phyloP scores from a whole-genome alignment of 2,888 invertebrate species.

The Brachypalpus laphriformis region DNA sequence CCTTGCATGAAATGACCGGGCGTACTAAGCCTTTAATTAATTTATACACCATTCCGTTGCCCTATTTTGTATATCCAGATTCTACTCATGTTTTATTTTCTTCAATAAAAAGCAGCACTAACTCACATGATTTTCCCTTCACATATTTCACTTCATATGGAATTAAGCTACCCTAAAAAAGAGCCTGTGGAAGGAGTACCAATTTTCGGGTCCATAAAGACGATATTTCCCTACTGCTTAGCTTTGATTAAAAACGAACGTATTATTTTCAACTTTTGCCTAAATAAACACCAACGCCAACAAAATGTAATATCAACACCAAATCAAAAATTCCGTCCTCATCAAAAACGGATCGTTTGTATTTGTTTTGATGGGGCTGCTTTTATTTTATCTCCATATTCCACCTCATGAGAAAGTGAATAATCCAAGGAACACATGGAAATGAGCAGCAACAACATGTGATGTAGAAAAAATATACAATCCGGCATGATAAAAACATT shows the following conservation, averaged over 20 bases:
- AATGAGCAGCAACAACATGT: not conserved
- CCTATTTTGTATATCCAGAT: no score
- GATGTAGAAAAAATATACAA: constrained; percentile 35
- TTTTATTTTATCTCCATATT: constrained; percentile 35
- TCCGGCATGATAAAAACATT: constrained; percentile 29
- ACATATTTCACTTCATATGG: no score
- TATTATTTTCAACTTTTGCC: not conserved
- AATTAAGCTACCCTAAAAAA: no score
- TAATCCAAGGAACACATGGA: not conserved
- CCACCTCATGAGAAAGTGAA: constrained; percentile 2
- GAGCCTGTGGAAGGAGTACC: not conserved
- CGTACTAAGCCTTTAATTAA: no score
- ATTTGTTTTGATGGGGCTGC: constrained; percentile 55
- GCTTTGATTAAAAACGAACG: constrained; percentile 33
- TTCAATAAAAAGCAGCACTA: no score
- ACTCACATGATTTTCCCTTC: no score
- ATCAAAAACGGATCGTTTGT: constrained; percentile 41
- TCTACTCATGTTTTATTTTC: no score
- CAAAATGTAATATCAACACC: constrained; percentile 58
- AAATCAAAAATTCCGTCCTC: constrained; percentile 58
- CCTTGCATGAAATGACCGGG: no score
- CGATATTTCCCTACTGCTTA: not conserved
- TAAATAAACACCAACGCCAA: constrained; percentile 26
- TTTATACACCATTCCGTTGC: no score
- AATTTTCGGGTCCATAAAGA: constrained; percentile 31